phyloP scores from a whole-genome alignment of 1,140 invertebrate genomes.

The Battus philenor region DNA sequence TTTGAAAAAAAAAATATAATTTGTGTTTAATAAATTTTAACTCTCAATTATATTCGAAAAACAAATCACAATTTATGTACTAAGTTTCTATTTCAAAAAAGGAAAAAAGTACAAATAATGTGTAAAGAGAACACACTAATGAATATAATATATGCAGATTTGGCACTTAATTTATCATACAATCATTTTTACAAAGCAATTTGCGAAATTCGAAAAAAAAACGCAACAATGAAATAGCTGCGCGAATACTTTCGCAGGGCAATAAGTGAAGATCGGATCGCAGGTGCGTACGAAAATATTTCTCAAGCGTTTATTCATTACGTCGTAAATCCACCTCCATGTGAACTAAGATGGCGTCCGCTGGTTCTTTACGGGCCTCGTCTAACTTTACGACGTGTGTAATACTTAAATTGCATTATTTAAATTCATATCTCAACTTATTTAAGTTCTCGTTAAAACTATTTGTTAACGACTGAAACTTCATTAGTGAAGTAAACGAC shows the following conservation, averaged over 20 bases:
- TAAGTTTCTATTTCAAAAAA: too few species aligned
- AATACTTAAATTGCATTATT: constrained; percentile 12
- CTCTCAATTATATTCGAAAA: too few species aligned
- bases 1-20: too few species aligned
- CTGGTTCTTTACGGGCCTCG: constrained; percentile 5
- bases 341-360: constrained; percentile 9
- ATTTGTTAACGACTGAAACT: constrained; percentile 2
- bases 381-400: constrained; percentile 12
- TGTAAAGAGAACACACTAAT: too few species aligned
- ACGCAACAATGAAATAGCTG: too few species aligned
- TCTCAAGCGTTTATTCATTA: constrained; percentile 24
- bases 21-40: too few species aligned
- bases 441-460: constrained; percentile 13
- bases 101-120: too few species aligned
- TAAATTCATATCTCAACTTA: constrained; percentile 9
- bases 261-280: not conserved
- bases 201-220: too few species aligned
- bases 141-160: too few species aligned
- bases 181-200: too few species aligned
- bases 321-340: constrained; percentile 21
- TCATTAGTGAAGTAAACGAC: constrained; percentile 5
- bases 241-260: not conserved
- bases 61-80: too few species aligned
- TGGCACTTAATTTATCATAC: too few species aligned
- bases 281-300: constrained; percentile 17